Percentiles rank a stretch among this genome's conserved stretches.
Evolutionary conservation across 2,797 vertebrate species (phyloP).

Genomic region (Eulemur rubriventer): DNA sequence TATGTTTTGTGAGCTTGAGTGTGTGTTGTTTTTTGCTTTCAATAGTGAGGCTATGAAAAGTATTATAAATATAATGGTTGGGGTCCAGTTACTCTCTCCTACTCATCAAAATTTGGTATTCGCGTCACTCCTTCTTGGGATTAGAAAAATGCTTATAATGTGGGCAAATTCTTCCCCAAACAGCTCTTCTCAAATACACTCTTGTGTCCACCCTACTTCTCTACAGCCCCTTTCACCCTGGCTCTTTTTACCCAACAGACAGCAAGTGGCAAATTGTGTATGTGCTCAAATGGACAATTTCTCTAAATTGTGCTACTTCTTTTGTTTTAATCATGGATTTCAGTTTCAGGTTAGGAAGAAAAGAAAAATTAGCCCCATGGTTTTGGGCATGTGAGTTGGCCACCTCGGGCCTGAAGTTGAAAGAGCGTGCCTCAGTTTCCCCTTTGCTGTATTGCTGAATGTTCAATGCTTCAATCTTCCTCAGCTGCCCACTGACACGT

Average conservation of each 20-base stretch:
- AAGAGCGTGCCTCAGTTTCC: slow-evolving; percentile 83
- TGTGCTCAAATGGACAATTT: slow-evolving; percentile 80
- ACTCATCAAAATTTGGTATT: slow-evolving; percentile 34
- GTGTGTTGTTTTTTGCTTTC: slow-evolving; percentile 79
- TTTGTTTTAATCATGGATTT: slow-evolving; percentile 81
- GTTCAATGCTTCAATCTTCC: slow-evolving; percentile 76
- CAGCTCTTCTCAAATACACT: slow-evolving; percentile 40
- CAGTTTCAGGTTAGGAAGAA: slow-evolving; percentile 84
- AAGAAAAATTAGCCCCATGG: slow-evolving; percentile 79
- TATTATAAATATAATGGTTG: slow-evolving; percentile 57
- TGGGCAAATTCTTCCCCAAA: slow-evolving; percentile 75
- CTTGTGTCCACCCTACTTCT: slow-evolving; percentile 45
- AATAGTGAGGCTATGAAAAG: slow-evolving; percentile 74
- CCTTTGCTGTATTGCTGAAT: slow-evolving; percentile 85
- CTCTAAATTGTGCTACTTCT: slow-evolving; percentile 88
- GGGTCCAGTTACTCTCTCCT: slow-evolving; percentile 64
- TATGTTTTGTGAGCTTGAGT: not conserved
- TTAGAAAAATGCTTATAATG: slow-evolving; percentile 57
- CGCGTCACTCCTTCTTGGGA: not conserved
- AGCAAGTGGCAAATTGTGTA: slow-evolving; percentile 58
- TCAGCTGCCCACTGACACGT: slow-evolving; percentile 57
- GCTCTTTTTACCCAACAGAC: slow-evolving; percentile 75
- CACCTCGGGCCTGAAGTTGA: slow-evolving; percentile 77
- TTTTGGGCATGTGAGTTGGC: slow-evolving; percentile 57
- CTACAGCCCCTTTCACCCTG: slow-evolving; percentile 38